phyloP scores from a whole-genome alignment of 2,113 vertebrate genomes.

The Puffinus mauretanicus region DNA sequence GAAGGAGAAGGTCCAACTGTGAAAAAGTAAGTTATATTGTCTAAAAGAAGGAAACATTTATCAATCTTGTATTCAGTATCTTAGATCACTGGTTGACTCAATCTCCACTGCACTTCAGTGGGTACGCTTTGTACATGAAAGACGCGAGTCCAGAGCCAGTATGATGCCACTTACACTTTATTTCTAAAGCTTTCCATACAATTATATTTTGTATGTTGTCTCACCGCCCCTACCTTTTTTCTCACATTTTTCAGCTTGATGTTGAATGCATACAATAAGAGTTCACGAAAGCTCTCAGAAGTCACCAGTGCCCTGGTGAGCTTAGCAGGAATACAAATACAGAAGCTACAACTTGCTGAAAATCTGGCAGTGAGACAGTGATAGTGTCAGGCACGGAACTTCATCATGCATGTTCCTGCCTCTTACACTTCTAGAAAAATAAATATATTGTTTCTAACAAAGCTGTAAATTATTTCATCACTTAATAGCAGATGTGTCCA shows the following conservation, averaged over 20 bases:
- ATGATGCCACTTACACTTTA: neutral
- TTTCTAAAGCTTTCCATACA: neutral
- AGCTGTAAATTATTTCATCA: neutral
- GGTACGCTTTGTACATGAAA: fast-evolving
- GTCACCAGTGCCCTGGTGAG: neutral
- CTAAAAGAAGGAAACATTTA: neutral
- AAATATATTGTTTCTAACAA: neutral
- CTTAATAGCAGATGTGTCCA: neutral
- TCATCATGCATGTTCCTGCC: neutral
- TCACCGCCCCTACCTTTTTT: neutral
- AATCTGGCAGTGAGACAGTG: neutral
- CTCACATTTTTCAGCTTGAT: neutral
- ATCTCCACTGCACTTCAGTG: no score
- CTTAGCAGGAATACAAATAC: neutral
- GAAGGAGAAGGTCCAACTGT: neutral
- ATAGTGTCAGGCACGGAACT: neutral
- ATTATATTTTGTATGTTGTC: neutral
- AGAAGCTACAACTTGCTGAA: neutral
- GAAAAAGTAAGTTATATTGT: neutral
- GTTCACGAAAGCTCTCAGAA: neutral
- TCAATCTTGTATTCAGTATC: neutral
- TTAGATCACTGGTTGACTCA: neutral
- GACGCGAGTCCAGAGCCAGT: neutral
- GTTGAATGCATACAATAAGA: neutral
- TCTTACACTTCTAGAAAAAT: neutral